Base-by-base conservation (phyloP, 2,888 invertebrate genomes). In the Chaetogeoica ovagalla region DNA sequence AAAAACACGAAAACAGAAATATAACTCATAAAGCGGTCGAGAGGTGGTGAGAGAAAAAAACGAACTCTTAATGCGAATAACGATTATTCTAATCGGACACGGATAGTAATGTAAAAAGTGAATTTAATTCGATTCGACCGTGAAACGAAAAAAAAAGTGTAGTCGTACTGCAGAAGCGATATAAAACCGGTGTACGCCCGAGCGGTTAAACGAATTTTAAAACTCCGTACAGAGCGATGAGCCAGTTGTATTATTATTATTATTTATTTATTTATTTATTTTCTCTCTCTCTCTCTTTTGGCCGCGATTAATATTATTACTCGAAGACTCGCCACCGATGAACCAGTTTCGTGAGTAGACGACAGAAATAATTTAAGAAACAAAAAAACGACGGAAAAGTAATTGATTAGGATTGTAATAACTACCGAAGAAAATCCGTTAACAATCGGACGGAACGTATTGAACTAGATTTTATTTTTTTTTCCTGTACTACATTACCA, bases 341-440 rank as follows among this genome's bases (percentile, higher is more conserved):
- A 66, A 75, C 75, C 75, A 43, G 75, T 75, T 74, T 66, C 6
- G 43, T 43, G 11, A 43, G 48, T 48, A 48, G 39, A 7, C 15
- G 7, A n/a, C 8, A 37, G 57, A 70, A 57, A 70, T 55, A 69
- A 55, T 52, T 30, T 19, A 19, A 19, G 3, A 55, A 59, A 66
- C 15, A 43, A n/a, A 37, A 39, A 37, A 6, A n/a, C 21, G 65
- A 39, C 65, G 11, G 21, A 57, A 23, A 75, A 66, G 66, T 75
- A 66, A 75, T 75, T 75, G 75, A 75, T 75, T 75, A 66, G 39
- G 23, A 66, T 66, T 43, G 43, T 75, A 66, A 66, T 66, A 66
- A 75, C 65, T 66, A 13, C 43, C 39, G 65, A 75, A 19, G 21
- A 59, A 23, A 75, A 66, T 19, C 66, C 66, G 55, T 74, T 74